Evolutionary conservation across 2,888 invertebrate species (phyloP), one percentile per base, ranked within the genome.

Genomic region (Spodoptera littoralis): DNA sequence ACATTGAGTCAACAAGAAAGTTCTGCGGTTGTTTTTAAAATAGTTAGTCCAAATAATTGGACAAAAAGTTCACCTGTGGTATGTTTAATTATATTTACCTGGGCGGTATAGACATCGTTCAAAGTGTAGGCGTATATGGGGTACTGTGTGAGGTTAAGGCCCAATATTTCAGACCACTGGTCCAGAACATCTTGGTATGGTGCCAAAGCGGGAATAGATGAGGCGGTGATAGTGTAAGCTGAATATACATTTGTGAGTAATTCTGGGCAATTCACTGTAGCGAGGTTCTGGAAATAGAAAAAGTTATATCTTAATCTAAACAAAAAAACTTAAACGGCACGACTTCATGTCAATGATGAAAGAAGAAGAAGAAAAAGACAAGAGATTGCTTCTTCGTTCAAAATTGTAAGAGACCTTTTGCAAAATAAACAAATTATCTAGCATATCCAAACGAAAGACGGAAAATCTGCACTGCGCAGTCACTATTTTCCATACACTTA

Each of bases 241-340:
- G 63, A 44, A 2, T 4, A 60, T 3, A 60, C 1, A 1, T 12
- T 2, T 0, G 11, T 9, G 1, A 61, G 9, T 5, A 77, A 64
- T 3, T 45, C 64, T 1, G 88, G 88, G 55, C 88, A 88, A 76
- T 87, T 88, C 0, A 76, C 0, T 3, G 24, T 42, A 0, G 80
- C 77, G 2, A 80, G 44, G 55, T 86, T 86, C 88, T 88, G 48
- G 36, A 30, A 59, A 47, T 13, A 22, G 8, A 36, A 6, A 36
- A 36, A 0, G 0, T 6, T 36, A 36, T 6, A 2, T 36, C 9
- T 36, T 6, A 36, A 36, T 36, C 30, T 36, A 0, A 8, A 8
- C 30, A 36, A 36, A 36, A 5, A 4, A 36, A 0, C 27, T 27
- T 18, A 18, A 18, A 18, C 1, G 18, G 18, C 18, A 18, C 18